Percentiles rank a stretch among this genome's conserved stretches.
phyloP scores from a whole-genome alignment of 2,888 invertebrate species.

The Zygogramma bicolorata region DNA sequence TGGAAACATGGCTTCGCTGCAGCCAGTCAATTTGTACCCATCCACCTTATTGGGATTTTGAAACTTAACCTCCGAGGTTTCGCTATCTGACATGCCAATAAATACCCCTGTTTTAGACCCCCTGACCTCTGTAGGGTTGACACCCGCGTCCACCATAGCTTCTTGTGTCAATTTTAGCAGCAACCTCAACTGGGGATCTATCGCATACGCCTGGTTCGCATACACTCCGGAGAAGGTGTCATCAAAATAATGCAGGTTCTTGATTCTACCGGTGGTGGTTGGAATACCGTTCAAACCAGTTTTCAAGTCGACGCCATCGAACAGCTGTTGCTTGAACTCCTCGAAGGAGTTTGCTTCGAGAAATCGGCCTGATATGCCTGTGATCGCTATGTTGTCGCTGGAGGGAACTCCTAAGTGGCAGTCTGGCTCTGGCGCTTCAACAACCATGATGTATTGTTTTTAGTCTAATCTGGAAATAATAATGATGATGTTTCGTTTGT shows the following conservation, averaged over 20 bases:
- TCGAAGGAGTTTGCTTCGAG: constrained; percentile 93
- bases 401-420: constrained; percentile 64
- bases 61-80: constrained; percentile 91
- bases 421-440: constrained; percentile 68
- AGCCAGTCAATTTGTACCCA: constrained; percentile 93
- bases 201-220: constrained; percentile 90
- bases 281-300: constrained; percentile 87
- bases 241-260: constrained; percentile 84
- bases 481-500: too few species aligned
- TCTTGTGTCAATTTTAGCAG: constrained; percentile 94
- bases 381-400: constrained; percentile 80
- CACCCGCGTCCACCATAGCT: constrained; percentile 88
- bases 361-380: constrained; percentile 88
- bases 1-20: constrained; percentile 96
- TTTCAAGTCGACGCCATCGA: constrained; percentile 92
- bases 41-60: constrained; percentile 87
- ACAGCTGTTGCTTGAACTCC: constrained; percentile 92
- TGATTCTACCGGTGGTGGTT: constrained; percentile 84
- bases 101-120: constrained; percentile 95
- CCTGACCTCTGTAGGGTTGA: constrained; percentile 85
- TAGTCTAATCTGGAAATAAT: constrained; percentile 34
- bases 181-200: constrained; percentile 93
- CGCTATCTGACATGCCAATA: constrained; percentile 92
- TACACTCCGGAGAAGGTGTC: constrained; percentile 92
- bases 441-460: constrained; percentile 74